Conservation (phyloP, 2,113 vertebrate species). For the Zootoca vivipara region DNA sequence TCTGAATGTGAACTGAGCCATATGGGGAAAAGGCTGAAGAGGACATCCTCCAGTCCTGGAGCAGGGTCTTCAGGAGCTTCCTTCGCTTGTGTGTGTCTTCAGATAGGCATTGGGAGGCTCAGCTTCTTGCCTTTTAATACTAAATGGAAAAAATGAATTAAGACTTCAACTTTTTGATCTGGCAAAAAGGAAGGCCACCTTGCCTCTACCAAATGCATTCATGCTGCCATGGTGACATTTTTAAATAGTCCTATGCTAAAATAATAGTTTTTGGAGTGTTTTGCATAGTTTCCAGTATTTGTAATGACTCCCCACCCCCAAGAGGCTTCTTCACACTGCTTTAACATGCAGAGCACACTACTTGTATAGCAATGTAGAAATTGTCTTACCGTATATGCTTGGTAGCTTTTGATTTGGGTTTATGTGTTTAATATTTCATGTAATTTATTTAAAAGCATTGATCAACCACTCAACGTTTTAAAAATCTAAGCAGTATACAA, state of each 20-base stretch:
- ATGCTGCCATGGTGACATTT: not conserved
- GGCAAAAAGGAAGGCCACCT: not conserved
- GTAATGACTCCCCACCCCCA: no score
- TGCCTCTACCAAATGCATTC: not conserved
- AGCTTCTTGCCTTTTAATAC: constrained; percentile 84
- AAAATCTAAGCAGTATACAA: no score
- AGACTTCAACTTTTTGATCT: not conserved
- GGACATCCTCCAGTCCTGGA: constrained; percentile 31
- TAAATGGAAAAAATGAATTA: constrained; percentile 54
- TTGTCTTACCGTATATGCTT: not conserved
- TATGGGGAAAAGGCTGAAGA: constrained; percentile 2
- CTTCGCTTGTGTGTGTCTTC: not conserved
- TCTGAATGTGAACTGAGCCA: not conserved
- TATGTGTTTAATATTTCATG: no score
- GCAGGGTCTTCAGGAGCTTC: not conserved
- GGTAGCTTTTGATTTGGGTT: not conserved
- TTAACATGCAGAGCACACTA: not conserved
- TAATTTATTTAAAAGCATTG: no score
- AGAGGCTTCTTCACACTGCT: not conserved
- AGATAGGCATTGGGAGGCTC: constrained; percentile 83
- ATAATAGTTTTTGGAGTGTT: not conserved
- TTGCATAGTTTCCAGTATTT: no score
- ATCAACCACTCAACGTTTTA: no score
- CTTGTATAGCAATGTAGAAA: not conserved
- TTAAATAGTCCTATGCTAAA: no score